phyloP scores from a whole-genome alignment of 2,113 vertebrate genomes.

The Entomyzon cyanotis region DNA sequence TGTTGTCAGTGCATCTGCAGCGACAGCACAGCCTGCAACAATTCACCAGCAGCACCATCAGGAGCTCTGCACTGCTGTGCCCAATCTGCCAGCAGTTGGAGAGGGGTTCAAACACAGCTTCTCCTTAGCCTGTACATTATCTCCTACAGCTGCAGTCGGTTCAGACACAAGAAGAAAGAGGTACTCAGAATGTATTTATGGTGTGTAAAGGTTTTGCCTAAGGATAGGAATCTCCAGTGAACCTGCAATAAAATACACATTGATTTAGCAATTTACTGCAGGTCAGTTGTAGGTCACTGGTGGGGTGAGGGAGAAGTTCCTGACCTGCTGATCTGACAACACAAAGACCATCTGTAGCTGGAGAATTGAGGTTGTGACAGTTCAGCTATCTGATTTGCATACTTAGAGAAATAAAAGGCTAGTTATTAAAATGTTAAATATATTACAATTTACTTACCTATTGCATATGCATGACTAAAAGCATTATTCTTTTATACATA shows the following conservation, averaged over 20 bases:
- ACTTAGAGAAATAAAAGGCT: background rate
- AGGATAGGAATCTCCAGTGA: background rate
- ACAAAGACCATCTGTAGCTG: background rate
- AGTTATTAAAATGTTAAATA: background rate
- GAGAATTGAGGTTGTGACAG: background rate
- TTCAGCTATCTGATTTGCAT: background rate
- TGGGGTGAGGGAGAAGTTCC: background rate
- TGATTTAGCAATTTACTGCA: background rate
- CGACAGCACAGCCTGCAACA: background rate
- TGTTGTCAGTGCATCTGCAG: background rate
- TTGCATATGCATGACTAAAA: background rate
- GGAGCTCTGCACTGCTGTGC: background rate
- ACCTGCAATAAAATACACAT: background rate
- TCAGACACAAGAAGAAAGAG: background rate
- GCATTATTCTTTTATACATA: background rate
- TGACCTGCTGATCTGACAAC: background rate
- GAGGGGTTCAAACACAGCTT: background rate
- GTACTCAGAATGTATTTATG: background rate
- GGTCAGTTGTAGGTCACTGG: background rate
- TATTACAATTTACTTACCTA: background rate
- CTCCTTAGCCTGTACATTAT: background rate
- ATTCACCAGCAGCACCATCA: background rate
- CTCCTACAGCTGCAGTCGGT: background rate
- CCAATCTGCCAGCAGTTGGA: background rate
- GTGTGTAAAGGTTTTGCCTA: background rate